Base-by-base conservation (phyloP, 1,140 invertebrate species). In the Panulirus ornatus region DNA sequence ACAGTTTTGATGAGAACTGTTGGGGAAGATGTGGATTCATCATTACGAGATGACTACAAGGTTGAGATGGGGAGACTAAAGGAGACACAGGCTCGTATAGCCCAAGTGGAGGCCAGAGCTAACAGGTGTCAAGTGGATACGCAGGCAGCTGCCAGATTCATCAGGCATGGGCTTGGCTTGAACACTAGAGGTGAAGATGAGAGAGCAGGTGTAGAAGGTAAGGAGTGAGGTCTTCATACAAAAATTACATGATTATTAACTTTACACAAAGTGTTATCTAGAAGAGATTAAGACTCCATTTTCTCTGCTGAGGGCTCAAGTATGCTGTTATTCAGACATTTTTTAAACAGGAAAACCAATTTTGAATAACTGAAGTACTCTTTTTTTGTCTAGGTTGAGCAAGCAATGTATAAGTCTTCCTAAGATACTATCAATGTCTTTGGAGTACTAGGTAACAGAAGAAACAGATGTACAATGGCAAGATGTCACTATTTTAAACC, bases 1-100 rank as follows among this genome's bases (percentile, higher is more conserved):
- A 30, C 63, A 91, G 90, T 91, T 30, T 58, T 91, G 70, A 91
- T 91, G 90, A 91, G 81, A 51, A 70, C 90, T 5, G 82, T 76
- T 54, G 76, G 84, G 3, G 90, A 91, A 54, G 84, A 86, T 27
- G 36, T 81, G 9, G 84, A 71, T 34, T 2, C 40, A n/a, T 27
- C 76, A 8, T 58, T 91, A 5, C 83, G 90, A 27, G 90, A 91
- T 0, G 90, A 91, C 51, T 91, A 54, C 63, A 91, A 91, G 84
- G 47, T 91, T 11, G 88, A 91, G 66, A 91, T 91, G 90, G 76
- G 63, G 22, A 54, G 90, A 40, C 63, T 86, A 40, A 86, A 71
- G 47, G 83, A 86, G n/a, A 75, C 78, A 11, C 90, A 91, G 36
- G 84, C 34, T 9, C 58, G 84, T 11, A 30, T 91, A 27, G 38